Base-by-base conservation (phyloP, 2,888 invertebrate species). In the Apantesis nais region DNA sequence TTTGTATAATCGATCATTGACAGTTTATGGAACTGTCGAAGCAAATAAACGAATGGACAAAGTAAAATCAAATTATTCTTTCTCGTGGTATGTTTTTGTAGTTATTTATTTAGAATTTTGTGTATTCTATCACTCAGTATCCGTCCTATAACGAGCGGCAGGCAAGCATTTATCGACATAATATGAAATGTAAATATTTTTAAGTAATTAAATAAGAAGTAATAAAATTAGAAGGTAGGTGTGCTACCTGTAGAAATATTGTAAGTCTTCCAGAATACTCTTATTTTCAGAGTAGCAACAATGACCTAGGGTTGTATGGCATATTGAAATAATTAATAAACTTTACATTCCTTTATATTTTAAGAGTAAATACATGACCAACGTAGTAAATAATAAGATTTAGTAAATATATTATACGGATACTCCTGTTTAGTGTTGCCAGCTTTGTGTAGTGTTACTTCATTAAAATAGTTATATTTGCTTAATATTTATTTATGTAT, bases 101-200 rank as follows among this genome's bases (percentile, higher is more conserved):
- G 25, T 55, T 39, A 41, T 39, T 55, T 41, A 52, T 39, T 39
- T 29, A 44, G 44, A 60, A 37, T n/a, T 58, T 67, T 60, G n/a
- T 60, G 0, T 22, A 11, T 41, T 39, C 41, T 60, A 80, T 78
- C 67, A 73, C 70, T 68, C 70, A 74, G 76, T 78, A 80, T 93
- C 93, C 93, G 92, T 93, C 93, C 93, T 89, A 84, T 89, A 89
- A 86, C 85, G 86, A 91, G 90, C 89, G 92, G 89, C 87, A 89
- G 83, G 86, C 83, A 67, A 79, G 79, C 75, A 73, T 71, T 73
- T 71, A 74, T 67, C 34, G 75, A 76, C 76, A 81, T 82, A 71
- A 75, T 73, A 77, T 75, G 74, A 60, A 77, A 78, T 77, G 80
- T 85, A 81, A 79, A 78, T 80, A 78, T 37, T 66, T 80, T 78